Percentiles rank a stretch among this genome's conserved stretches.
phyloP scores from a whole-genome alignment of 2,113 vertebrate genomes.

The Dicentrarchus labrax region DNA sequence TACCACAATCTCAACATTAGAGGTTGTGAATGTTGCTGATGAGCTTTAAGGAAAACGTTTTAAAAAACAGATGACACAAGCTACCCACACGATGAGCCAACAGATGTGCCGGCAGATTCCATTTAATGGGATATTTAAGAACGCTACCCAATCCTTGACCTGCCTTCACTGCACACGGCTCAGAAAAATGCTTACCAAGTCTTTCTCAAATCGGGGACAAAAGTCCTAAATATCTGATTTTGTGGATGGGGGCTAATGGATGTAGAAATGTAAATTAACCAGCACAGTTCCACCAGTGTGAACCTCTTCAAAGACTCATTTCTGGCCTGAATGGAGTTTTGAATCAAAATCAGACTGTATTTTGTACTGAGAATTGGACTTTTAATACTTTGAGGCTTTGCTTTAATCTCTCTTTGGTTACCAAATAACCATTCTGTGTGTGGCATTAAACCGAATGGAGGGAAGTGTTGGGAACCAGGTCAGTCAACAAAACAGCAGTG shows the following conservation, averaged over 20 bases:
- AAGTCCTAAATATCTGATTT: conserved; percentile 17
- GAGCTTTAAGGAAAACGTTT: conserved; percentile 40
- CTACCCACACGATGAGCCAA: neutral
- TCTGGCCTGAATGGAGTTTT: conserved; percentile 27
- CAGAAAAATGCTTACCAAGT: neutral
- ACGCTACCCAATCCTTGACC: conserved; percentile 3
- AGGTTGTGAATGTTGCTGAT: conserved; percentile 18
- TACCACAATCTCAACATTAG: neutral
- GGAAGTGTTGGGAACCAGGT: conserved; percentile 15
- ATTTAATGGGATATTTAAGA: neutral
- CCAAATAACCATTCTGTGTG: conserved; percentile 25
- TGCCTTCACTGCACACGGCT: conserved; percentile 19
- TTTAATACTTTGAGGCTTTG: conserved; percentile 29
- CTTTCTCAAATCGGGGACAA: neutral
- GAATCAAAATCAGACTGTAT: conserved; percentile 15
- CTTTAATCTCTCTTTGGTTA: conserved; percentile 45
- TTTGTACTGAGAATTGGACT: conserved; percentile 45
- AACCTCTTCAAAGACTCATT: conserved; percentile 32
- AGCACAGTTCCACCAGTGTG: conserved; percentile 3
- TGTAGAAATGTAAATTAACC: conserved; percentile 41
- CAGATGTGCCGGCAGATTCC: conserved; percentile 19
- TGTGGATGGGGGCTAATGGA: conserved; percentile 3
- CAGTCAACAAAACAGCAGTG: conserved; percentile 1
- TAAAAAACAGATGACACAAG: conserved; percentile 1
- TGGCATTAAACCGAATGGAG: conserved; percentile 25